phyloP scores from a whole-genome alignment of 2,888 invertebrate genomes.

The Notodonta dromedarius region DNA sequence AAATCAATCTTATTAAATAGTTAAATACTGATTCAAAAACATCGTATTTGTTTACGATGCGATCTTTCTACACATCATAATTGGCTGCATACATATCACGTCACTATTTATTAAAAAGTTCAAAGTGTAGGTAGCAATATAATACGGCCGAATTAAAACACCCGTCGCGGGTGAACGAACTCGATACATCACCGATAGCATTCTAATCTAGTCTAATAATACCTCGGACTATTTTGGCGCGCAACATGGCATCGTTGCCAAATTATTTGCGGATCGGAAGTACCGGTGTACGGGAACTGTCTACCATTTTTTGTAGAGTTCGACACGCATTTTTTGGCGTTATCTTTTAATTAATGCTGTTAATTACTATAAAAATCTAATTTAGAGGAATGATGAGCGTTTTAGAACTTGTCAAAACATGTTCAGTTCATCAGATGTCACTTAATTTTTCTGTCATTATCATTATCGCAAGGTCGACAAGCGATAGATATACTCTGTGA shows the following conservation, averaged over 20 bases:
- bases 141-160: constrained; percentile 33
- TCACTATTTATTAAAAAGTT: neutral
- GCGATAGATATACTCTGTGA: no score
- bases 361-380: neutral
- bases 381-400: neutral
- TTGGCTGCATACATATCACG: neutral
- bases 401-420: neutral
- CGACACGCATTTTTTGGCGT: constrained; percentile 17
- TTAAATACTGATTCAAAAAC: no score
- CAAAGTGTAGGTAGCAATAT: constrained; percentile 13
- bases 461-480: no score
- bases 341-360: constrained; percentile 6
- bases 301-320: constrained; percentile 28
- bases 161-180: constrained; percentile 64
- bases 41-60: no score
- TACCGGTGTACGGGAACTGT: constrained; percentile 33
- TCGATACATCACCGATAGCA: constrained; percentile 57
- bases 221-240: constrained; percentile 55
- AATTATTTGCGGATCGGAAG: constrained; percentile 73
- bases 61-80: neutral
- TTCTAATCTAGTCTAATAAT: constrained; percentile 64
- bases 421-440: no score
- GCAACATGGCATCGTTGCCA: constrained; percentile 57
- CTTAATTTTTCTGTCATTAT: no score
- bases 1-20: no score